A percentile compares a stretch with the other conserved stretches of the same genome.
Evolutionary conservation across 2,113 vertebrate species (phyloP).

Genomic region (Irena cyanogastra): DNA sequence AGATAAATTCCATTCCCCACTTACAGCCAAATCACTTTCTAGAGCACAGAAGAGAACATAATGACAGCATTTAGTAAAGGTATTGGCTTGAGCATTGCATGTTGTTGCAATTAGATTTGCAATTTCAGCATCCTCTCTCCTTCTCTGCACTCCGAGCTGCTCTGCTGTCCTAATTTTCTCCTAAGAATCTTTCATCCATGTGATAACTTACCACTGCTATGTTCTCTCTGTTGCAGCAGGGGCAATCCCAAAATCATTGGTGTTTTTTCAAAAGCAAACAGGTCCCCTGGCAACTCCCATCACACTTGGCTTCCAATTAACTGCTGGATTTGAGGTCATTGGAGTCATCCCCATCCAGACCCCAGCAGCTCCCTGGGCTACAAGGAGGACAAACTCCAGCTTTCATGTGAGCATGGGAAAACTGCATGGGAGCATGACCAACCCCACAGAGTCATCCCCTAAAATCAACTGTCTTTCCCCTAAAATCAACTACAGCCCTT

Average conservation of each 20-base stretch:
- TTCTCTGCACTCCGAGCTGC: not conserved
- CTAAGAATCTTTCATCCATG: not conserved
- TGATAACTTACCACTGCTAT: not conserved
- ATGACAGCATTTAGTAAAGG: not conserved
- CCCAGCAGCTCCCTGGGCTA: not conserved
- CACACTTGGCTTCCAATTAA: not conserved
- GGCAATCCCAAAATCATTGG: not conserved
- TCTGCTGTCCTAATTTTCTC: not conserved
- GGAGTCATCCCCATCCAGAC: not conserved
- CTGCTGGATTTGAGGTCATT: not conserved
- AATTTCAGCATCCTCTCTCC: not conserved
- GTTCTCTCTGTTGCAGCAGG: not conserved
- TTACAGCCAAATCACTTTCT: not conserved
- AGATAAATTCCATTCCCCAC: not conserved
- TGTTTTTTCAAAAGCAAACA: not conserved
- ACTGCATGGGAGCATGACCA: not conserved
- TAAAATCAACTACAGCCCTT: not conserved
- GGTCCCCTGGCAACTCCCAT: not conserved
- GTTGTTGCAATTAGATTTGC: not conserved
- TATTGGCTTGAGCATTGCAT: not conserved
- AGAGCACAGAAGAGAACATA: not conserved
- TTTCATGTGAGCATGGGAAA: not conserved
- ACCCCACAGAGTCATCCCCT: not conserved
- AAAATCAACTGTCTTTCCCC: not conserved
- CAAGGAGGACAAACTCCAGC: not conserved